Percentiles rank a stretch among this genome's conserved stretches.
Evolutionary conservation across 2,113 vertebrate genomes (phyloP).

Genomic region (Meleagris gallopavo): DNA sequence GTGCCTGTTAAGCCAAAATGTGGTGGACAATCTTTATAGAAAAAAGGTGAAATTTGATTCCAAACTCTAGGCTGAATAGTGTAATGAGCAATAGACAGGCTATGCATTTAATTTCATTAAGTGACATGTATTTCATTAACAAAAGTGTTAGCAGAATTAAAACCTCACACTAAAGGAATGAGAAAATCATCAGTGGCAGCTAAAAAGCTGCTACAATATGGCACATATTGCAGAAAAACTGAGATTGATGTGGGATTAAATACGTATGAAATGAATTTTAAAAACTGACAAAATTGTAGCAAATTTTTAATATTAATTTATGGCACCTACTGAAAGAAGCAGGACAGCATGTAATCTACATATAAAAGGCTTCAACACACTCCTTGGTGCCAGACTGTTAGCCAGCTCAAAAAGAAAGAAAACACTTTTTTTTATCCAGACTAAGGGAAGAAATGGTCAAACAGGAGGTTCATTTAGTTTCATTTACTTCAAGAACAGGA

Average conservation of each 20-base stretch:
- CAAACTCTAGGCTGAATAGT: slow-evolving; percentile 21
- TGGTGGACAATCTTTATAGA: slow-evolving; percentile 8
- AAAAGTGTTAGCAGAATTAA: slow-evolving; percentile 44
- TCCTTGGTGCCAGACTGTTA: slow-evolving; percentile 45
- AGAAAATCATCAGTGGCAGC: slow-evolving; percentile 42
- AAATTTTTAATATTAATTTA: slow-evolving; percentile 74
- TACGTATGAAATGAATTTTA: slow-evolving; percentile 49
- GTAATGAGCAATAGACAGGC: slow-evolving; percentile 21
- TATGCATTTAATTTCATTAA: slow-evolving; percentile 53
- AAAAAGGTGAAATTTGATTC: slow-evolving; percentile 46
- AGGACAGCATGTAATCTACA: slow-evolving; percentile 70
- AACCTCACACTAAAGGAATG: slow-evolving; percentile 50
- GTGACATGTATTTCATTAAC: slow-evolving; percentile 61
- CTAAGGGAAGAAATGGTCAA: slow-evolving; percentile 14
- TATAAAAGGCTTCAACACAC: slow-evolving; percentile 66
- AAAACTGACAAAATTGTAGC: slow-evolving; percentile 54
- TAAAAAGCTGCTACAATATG: slow-evolving; percentile 54
- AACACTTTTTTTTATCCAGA: slow-evolving; percentile 39
- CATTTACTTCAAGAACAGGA: slow-evolving; percentile 33
- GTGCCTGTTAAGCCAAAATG: slow-evolving; percentile 44
- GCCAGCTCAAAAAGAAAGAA: slow-evolving; percentile 41
- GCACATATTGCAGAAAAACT: slow-evolving; percentile 48
- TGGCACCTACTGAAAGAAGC: slow-evolving; percentile 64
- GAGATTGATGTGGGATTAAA: slow-evolving; percentile 62
- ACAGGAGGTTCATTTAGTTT: neutral